Conservation (phyloP, 1,140 invertebrate genomes). For the Drosophila ironensis region DNA sequence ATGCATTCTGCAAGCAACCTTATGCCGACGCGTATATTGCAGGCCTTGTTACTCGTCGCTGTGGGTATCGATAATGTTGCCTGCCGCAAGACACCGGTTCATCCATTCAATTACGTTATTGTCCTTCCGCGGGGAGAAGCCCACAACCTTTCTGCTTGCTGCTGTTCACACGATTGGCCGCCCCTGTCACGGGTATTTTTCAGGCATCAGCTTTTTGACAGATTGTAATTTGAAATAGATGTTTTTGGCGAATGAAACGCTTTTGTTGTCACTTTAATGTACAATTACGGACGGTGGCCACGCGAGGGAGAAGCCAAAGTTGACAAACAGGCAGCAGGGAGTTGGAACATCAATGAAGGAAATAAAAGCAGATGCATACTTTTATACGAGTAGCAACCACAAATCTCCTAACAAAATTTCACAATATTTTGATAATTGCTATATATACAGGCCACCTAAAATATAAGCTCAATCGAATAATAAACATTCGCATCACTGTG, state of each 20-base stretch:
- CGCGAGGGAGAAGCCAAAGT: conserved; percentile 3
- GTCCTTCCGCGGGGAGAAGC: neutral
- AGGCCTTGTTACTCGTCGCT: neutral
- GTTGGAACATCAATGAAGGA: too few species aligned
- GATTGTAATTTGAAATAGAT: neutral
- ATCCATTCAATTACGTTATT: too few species aligned
- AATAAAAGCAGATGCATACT: too few species aligned
- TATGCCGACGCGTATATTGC: conserved; percentile 1
- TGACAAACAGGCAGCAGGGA: neutral
- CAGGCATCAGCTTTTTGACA: neutral
- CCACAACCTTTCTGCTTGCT: neutral
- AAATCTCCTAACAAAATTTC: neutral
- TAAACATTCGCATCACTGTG: neutral
- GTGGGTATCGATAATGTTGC: too few species aligned
- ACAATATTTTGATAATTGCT: too few species aligned
- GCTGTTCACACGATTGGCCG: neutral
- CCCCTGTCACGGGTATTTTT: neutral
- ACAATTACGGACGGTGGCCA: conserved; percentile 5
- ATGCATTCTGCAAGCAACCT: too few species aligned
- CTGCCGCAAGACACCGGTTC: neutral
- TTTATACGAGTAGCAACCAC: too few species aligned
- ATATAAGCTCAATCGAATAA: too few species aligned
- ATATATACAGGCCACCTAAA: too few species aligned
- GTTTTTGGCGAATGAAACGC: neutral
- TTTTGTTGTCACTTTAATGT: conserved; percentile 45